These are phyloP conservation scores for Chouioia cunea DNA, from an alignment of 2,888 invertebrate genomes.

Conservation along the genomic window DNA sequence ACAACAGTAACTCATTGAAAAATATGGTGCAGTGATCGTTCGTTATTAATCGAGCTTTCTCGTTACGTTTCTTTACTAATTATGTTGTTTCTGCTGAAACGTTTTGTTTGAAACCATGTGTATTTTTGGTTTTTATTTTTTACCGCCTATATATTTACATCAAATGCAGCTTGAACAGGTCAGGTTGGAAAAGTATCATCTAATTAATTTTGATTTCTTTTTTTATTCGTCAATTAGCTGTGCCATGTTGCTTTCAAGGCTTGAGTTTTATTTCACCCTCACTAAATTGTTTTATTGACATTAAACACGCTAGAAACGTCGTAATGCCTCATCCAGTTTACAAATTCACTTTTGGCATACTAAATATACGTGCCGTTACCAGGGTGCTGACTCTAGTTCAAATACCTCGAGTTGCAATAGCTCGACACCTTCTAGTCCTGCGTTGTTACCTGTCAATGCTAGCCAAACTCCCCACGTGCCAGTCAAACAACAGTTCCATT, in stretches of 20 bases:
- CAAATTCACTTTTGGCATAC: constrained; percentile 55
- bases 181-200: too few species aligned
- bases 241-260: constrained; percentile 29
- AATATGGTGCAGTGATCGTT: constrained; percentile 17
- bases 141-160: not conserved
- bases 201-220: too few species aligned
- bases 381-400: constrained; percentile 89
- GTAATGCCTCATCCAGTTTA: constrained; percentile 55
- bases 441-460: constrained; percentile 74
- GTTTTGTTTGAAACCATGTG: too few species aligned
- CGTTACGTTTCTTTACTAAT: not conserved
- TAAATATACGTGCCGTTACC: constrained; percentile 58
- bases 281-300: constrained; percentile 49
- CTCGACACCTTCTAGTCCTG: constrained; percentile 96
- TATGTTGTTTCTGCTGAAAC: not conserved
- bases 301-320: constrained; percentile 53
- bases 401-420: constrained; percentile 97
- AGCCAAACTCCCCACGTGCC: constrained; percentile 69
- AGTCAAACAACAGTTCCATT: constrained; percentile 80
- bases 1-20: constrained; percentile 6
- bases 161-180: too few species aligned
- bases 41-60: not conserved
- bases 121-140: constrained; percentile 6
- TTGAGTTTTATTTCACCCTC: constrained; percentile 28
- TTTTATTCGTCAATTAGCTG: constrained; percentile 2